Conservation (phyloP, 2,888 invertebrate genomes). For the Corythucha ciliata region DNA sequence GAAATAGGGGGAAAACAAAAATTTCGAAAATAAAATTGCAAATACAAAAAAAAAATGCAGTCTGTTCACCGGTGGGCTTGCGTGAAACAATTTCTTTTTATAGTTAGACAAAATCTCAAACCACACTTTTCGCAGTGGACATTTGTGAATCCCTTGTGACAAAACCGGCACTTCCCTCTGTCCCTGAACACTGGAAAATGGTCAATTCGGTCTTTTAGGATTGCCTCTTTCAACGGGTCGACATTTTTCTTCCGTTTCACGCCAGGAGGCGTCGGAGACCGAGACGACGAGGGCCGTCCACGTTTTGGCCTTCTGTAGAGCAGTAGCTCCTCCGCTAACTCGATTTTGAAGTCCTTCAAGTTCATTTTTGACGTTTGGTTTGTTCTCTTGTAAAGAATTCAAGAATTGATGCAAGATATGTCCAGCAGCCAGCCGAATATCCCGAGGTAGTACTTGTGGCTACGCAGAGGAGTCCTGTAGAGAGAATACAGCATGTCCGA, state of each 20-base stretch:
- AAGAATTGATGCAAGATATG: neutral
- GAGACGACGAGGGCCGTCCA: too few relatives aligned
- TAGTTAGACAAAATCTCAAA: neutral
- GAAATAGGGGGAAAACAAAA: too few relatives aligned
- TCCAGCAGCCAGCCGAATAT: conserved; percentile 4
- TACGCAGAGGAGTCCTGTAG: neutral
- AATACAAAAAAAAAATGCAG: too few relatives aligned
- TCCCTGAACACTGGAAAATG: neutral
- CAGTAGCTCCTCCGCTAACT: neutral
- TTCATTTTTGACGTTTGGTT: neutral
- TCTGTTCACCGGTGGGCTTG: too few relatives aligned
- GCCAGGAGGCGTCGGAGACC: too few relatives aligned
- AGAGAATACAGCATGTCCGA: conserved; percentile 2
- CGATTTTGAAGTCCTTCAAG: conserved; percentile 4
- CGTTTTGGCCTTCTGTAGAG: neutral
- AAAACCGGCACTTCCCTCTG: neutral
- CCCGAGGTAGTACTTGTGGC: conserved; percentile 1
- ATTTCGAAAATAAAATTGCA: too few relatives aligned
- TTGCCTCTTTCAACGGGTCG: neutral
- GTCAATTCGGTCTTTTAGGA: neutral
- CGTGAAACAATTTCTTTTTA: too few relatives aligned
- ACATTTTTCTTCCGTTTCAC: too few relatives aligned
- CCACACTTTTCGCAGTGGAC: neutral
- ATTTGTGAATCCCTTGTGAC: conserved; percentile 1
- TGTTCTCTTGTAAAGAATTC: conserved; percentile 1